Evolutionary conservation across 2,888 invertebrate genomes (phyloP), one percentile per base, ranked within the genome.

Genomic region (Ornithoptera alexandrae): DNA sequence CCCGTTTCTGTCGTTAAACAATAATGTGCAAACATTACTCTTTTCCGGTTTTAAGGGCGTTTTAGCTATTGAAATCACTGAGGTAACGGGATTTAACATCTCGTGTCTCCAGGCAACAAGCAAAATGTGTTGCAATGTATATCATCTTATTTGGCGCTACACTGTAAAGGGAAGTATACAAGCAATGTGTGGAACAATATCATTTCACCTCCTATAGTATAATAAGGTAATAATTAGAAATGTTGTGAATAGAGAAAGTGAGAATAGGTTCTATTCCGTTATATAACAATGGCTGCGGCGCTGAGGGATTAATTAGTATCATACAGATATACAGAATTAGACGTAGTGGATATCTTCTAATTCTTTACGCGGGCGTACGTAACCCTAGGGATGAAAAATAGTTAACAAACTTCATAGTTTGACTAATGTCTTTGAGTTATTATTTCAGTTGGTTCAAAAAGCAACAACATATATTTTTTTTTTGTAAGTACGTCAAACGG

Each of bases 221-320:
- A 46, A 7, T 53, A 18, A 53, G n/a, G 12, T 53, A n/a, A 53
- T 53, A 53, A 53, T 53, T n/a, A 53, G 60, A 60, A 60, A 18
- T 60, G 60, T 60, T 15, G 22, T 22, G 46, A 58, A 22, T 22
- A 22, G 22, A 58, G 57, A 0, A 20, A 20, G 15, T 22, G 57
- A 58, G 22, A 58, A 60, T 18, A 60, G 46, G 46, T 65, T 57
- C 58, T 42, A 50, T 65, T 53, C 53, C 67, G 20, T 61, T 67
- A 53, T 61, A 20, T 53, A 53, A 67, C 67, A 61, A 67, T 53
- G 53, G 67, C 10, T 5, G 8, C 53, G 50, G 53, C 61, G 60
- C 67, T 20, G 53, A 61, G 53, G 61, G 53, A 20, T 50, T 53
- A 67, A 67, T 67, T 67, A 67, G 36, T 39, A 61, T 60, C 12